These are phyloP conservation scores for Propithecus perrieri DNA, from an alignment of 2,797 vertebrate genomes.

Conservation along the genomic window DNA sequence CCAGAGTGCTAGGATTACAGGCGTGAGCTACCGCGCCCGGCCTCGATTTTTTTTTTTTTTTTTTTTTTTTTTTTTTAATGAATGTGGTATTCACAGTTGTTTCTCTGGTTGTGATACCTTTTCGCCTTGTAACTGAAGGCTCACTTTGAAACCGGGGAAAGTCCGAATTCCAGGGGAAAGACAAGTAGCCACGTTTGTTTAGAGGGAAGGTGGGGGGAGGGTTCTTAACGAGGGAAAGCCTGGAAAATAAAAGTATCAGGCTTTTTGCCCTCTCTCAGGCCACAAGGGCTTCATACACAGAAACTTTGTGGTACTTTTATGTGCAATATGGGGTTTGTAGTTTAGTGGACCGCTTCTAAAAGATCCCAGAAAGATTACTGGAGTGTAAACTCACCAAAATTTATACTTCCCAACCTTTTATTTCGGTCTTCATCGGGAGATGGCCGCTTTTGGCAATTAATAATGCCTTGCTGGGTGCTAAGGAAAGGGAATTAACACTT, in stretches of 20 bases:
- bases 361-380: neutral
- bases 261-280: neutral
- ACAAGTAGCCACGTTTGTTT: neutral
- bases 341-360: neutral
- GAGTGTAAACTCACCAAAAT: neutral
- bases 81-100: neutral
- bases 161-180: neutral
- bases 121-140: neutral
- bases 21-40: too few species aligned
- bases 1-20: too few species aligned
- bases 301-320: constrained; percentile 10
- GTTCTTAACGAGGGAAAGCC: neutral
- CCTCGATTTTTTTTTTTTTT: too few species aligned
- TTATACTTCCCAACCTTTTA: neutral
- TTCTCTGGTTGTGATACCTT: neutral
- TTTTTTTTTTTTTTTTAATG: neutral
- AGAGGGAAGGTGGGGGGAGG: neutral
- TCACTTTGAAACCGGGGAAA: neutral
- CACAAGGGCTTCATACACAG: neutral
- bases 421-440: neutral
- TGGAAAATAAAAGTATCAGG: neutral
- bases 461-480: neutral
- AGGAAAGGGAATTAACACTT: neutral
- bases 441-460: neutral
- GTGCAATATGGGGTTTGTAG: neutral